Evolutionary conservation across 1,140 invertebrate species (phyloP), one percentile per base, ranked within the genome.

Genomic region (Eupeodes corollae): DNA sequence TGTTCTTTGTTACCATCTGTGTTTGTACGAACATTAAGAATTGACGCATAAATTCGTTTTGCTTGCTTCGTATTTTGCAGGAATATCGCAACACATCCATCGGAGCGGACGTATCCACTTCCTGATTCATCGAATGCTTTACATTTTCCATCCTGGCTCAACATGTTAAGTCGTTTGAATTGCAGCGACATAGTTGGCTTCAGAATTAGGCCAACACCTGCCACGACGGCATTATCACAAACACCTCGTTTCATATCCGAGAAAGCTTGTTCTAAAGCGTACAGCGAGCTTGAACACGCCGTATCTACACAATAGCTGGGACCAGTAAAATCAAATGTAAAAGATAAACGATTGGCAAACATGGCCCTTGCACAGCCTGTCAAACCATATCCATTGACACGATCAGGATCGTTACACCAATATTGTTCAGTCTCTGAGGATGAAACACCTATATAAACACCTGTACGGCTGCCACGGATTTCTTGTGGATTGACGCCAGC

Each of bases 341-440:
- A 98, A 0, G 92, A 97, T 32, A 98, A 79, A 59, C 95, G 80
- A 69, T 98, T 98, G 34, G 92, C 80, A 69, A 98, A 95, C 93
- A 98, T 98, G 21, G 91, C 87, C 35, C 88, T 75, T 44, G 84
- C 84, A 69, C 91, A 94, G 18, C 94, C 94, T 3, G 88, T 93
- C 52, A 98, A 73, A 31, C 83, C 88, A 71, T 98, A 98, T 45
- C 94, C 93, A 61, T 86, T 91, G 2, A 92, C 79, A 56, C 78
- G 75, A 37, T 89, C 85, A 1, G 79, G 74, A 66, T 88, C 79
- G 15, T 58, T 56, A 13, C 79, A 81, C 82, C 85, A 92, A 53
- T 76, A 81, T 61, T 93, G 87, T 52, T 88, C 84, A 5, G 86
- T 82, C 67, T 96, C 92, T 33, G 86, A 88, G 15, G 77, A 77